These are phyloP conservation scores for Crocuta crocuta DNA, from an alignment of 2,113 vertebrate genomes.

Conservation along the genomic window DNA sequence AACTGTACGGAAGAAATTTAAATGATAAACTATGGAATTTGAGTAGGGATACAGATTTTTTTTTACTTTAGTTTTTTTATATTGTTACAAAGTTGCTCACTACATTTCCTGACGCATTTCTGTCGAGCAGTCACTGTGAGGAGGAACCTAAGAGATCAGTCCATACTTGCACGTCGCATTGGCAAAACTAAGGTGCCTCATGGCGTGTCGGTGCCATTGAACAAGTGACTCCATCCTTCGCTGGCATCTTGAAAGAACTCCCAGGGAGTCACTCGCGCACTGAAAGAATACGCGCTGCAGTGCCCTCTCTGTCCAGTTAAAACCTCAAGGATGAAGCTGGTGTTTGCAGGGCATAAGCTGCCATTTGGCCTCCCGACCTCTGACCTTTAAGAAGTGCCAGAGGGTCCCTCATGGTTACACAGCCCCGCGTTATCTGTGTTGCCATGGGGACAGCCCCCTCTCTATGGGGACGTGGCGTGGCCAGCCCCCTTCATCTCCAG, in stretches of 20 bases:
- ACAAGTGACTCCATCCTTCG: background rate
- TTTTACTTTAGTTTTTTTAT: background rate
- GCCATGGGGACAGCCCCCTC: background rate
- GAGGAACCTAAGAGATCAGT: background rate
- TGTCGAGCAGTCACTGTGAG: background rate
- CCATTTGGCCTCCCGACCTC: slow-evolving; percentile 30
- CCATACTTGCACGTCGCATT: background rate
- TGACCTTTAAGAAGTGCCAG: slow-evolving; percentile 16
- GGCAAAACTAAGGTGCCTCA: background rate
- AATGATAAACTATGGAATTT: background rate
- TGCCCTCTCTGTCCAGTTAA: background rate
- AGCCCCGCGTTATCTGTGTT: background rate
- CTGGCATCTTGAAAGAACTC: background rate
- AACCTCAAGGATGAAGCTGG: background rate
- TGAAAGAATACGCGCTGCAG: background rate
- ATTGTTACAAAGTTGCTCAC: background rate
- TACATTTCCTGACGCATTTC: background rate
- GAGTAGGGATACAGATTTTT: background rate
- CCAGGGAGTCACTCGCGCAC: background rate
- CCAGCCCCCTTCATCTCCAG: background rate
- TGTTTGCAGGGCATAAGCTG: slow-evolving; percentile 28
- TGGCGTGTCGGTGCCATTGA: background rate
- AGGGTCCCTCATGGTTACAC: background rate
- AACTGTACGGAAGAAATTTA: background rate
- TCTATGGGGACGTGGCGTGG: fast-evolving